Evolutionary conservation across 1,140 invertebrate genomes (phyloP).

Genomic region (Lucilia sericata): DNA sequence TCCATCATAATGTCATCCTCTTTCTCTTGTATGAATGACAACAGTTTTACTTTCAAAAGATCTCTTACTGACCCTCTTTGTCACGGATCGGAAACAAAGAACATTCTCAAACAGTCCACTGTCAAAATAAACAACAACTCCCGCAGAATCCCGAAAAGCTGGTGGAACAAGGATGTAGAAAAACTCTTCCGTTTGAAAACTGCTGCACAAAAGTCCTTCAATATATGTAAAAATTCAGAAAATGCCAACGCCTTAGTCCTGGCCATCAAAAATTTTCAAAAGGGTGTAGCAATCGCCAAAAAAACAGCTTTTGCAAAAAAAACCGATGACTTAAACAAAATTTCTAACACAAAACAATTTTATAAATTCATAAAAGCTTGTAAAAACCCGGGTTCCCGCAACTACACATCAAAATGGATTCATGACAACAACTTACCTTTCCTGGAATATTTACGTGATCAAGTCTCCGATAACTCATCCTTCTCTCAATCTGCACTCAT

Average conservation of each 20-base stretch:
- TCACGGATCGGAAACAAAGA: neutral
- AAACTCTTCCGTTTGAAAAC: neutral
- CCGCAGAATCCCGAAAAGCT: neutral
- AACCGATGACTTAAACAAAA: neutral
- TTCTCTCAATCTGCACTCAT: neutral
- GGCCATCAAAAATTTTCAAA: neutral
- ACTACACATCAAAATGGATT: too few species aligned
- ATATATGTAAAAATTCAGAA: neutral
- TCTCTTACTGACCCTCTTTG: neutral
- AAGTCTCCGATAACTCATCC: neutral
- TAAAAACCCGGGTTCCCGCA: too few species aligned
- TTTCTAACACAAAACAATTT: neutral
- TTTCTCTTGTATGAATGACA: conserved; percentile 3
- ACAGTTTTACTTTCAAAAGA: neutral
- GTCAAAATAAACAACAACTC: neutral
- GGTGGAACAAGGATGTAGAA: too few species aligned
- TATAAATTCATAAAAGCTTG: conserved; percentile 17
- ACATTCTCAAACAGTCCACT: neutral
- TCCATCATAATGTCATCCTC: neutral
- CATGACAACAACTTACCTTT: too few species aligned
- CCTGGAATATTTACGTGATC: conserved; percentile 30
- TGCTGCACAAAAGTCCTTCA: neutral
- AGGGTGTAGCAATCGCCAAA: neutral
- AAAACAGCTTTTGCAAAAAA: neutral
- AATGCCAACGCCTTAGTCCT: neutral